Conservation (phyloP, 2,888 invertebrate genomes). For the Lithophane semibrunnea region DNA sequence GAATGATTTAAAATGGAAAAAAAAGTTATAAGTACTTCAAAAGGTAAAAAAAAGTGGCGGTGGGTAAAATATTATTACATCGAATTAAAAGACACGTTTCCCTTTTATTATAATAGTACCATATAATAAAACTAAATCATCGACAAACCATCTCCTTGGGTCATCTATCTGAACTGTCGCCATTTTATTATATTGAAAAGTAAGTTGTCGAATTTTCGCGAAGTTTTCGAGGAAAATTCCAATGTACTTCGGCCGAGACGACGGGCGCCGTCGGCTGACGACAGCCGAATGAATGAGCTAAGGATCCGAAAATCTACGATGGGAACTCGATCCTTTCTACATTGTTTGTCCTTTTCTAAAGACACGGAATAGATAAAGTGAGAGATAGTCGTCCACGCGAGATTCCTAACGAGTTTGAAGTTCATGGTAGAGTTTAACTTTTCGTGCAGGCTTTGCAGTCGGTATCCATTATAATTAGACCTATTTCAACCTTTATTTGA, state of each 20-base stretch:
- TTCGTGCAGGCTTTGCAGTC: conserved; percentile 41
- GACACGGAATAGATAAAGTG: conserved; percentile 46
- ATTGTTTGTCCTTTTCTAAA: conserved; percentile 60
- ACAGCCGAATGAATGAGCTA: conserved; percentile 74
- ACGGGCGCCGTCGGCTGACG: conserved; percentile 71
- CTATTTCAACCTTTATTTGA: conserved; percentile 68
- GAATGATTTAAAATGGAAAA: neutral
- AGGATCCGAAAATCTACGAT: conserved; percentile 63
- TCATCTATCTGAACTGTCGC: conserved; percentile 60
- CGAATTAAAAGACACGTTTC: neutral
- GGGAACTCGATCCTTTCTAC: conserved; percentile 61
- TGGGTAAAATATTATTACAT: neutral
- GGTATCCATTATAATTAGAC: conserved; percentile 69
- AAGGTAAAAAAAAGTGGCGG: neutral
- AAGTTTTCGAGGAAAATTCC: conserved; percentile 74
- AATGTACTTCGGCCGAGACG: conserved; percentile 67
- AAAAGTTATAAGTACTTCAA: neutral
- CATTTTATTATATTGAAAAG: conserved; percentile 61
- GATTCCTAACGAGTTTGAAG: conserved; percentile 53
- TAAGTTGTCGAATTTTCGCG: conserved; percentile 69
- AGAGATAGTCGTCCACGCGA: conserved; percentile 43
- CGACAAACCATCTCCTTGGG: conserved; percentile 14
- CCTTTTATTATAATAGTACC: neutral
- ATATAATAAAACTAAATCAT: conserved; percentile 41
- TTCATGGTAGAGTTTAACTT: conserved; percentile 49